These are phyloP conservation scores for Sandelia bainsii DNA, from an alignment of 2,797 vertebrate genomes.

Conservation along the genomic window DNA sequence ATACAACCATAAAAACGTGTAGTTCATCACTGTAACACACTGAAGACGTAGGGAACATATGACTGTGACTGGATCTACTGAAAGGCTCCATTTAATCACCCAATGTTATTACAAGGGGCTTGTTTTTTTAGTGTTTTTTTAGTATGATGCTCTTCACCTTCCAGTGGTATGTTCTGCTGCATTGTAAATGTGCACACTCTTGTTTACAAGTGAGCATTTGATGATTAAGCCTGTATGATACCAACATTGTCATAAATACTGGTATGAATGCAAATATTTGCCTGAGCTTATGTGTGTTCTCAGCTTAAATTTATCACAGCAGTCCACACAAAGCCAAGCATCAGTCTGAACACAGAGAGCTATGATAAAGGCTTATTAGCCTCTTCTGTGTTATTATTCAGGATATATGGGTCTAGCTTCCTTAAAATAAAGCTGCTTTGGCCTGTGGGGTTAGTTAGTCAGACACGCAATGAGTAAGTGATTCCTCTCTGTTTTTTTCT, in stretches of 20 bases:
- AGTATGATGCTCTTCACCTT: neutral
- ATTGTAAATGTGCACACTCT: neutral
- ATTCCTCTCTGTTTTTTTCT: slow-evolving; percentile 30
- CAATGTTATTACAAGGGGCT: neutral
- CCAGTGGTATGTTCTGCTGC: neutral
- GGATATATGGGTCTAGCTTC: slow-evolving; percentile 40
- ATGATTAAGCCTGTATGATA: slow-evolving; percentile 4
- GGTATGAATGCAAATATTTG: neutral
- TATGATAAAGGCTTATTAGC: slow-evolving; percentile 4
- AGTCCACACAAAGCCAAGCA: neutral
- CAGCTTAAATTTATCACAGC: neutral
- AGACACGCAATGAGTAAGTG: slow-evolving; percentile 43
- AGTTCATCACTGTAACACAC: neutral
- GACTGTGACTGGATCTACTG: neutral
- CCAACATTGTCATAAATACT: neutral
- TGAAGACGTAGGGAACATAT: neutral
- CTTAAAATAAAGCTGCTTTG: slow-evolving; percentile 24
- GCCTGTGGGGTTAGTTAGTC: slow-evolving; percentile 38
- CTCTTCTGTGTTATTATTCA: neutral
- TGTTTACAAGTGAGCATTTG: slow-evolving; percentile 2
- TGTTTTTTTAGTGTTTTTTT: neutral
- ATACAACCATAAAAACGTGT: neutral
- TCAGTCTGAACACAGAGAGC: neutral
- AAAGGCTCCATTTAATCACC: neutral
- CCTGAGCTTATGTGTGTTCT: neutral